Base-by-base conservation (phyloP, 1,140 invertebrate species). In the Neelides sp. region DNA sequence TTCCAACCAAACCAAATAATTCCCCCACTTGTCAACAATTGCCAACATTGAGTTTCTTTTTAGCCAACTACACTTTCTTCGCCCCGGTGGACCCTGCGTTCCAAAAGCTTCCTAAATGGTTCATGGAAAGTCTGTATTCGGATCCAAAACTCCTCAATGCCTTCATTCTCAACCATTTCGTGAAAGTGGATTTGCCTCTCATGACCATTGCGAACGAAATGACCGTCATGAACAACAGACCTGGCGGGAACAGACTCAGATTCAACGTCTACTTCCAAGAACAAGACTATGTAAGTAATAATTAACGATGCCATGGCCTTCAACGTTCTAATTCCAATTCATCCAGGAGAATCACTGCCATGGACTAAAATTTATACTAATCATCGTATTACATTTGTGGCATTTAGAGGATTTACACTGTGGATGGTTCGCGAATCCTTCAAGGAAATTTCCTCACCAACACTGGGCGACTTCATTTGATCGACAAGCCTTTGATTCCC, bases 1-100 rank as follows among this genome's bases (percentile, higher is more conserved):
- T 19, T 27, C 3, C 26, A 32, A 30, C 12, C 4, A 32, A 8
- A 32, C 7, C 10, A 46, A 24, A 30, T 28, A 12, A 30, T 30
- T 26, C 4, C 22, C 12, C 13, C n/a, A 17, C 3, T 28, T 4
- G 10, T 46, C 12, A 30, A 4, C 15, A 20, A 10, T 8, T 3
- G n/a, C 10, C 26, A 46, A 32, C 5, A 46, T 12, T 41, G 10
- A 12, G 36, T 19, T 10, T 42, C 34, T 20, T 28, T 47, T 13
- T 27, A 61, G 59, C 22, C 17, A 55, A 53, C 27, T 61, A 55
- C 52, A 61, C 59, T 1, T 45, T 61, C 10, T 58, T 61, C 30
- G 52, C 46, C 8, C 59, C 59, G 3, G 50, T 48, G n/a, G 59
- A 61, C 35, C 45, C 35, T 15, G 45, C 55, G 3, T 61, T 61